Evolutionary conservation across 2,113 vertebrate species (phyloP).

Genomic region (Podarcis cretensis): DNA sequence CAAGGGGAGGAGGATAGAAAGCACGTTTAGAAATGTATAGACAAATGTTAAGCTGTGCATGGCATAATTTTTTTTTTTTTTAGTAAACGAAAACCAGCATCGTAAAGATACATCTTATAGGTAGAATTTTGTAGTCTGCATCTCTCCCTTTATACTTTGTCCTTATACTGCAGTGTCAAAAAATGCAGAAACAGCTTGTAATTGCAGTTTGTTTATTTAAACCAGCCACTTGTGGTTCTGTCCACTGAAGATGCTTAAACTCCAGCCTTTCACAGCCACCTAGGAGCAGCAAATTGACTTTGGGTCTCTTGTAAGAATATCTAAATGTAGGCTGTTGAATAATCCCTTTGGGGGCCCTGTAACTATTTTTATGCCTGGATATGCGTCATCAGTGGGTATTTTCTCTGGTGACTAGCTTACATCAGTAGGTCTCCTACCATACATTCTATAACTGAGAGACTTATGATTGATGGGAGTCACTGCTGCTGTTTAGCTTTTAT

Average conservation of each 20-base stretch:
- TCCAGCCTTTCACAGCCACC: constrained; percentile 69
- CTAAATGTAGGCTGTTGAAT: constrained; percentile 93
- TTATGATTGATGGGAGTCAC: constrained; percentile 91
- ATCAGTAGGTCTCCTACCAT: constrained; percentile 98
- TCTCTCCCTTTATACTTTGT: constrained; percentile 58
- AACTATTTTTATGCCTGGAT: constrained; percentile 99
- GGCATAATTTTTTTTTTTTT: not conserved
- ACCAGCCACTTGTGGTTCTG: constrained; percentile 77
- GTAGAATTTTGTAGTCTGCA: constrained; percentile 54
- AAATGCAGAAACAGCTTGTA: constrained; percentile 70
- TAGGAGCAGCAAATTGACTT: constrained; percentile 75
- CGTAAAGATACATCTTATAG: constrained; percentile 35
- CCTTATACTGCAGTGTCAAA: constrained; percentile 63
- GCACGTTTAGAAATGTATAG: constrained; percentile 17
- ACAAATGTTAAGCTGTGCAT: constrained; percentile 22
- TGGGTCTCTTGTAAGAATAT: constrained; percentile 88
- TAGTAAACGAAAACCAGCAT: constrained; percentile 25
- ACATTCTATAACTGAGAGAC: constrained; percentile 88
- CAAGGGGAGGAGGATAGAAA: not conserved
- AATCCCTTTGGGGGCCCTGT: constrained; percentile 90
- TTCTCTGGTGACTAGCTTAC: constrained; percentile 99
- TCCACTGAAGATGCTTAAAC: constrained; percentile 79
- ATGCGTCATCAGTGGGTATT: constrained; percentile 99
- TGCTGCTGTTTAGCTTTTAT: constrained; percentile 79
- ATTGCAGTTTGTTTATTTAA: constrained; percentile 71